phyloP scores from a whole-genome alignment of 2,113 vertebrate species.

The Pongo pygmaeus region DNA sequence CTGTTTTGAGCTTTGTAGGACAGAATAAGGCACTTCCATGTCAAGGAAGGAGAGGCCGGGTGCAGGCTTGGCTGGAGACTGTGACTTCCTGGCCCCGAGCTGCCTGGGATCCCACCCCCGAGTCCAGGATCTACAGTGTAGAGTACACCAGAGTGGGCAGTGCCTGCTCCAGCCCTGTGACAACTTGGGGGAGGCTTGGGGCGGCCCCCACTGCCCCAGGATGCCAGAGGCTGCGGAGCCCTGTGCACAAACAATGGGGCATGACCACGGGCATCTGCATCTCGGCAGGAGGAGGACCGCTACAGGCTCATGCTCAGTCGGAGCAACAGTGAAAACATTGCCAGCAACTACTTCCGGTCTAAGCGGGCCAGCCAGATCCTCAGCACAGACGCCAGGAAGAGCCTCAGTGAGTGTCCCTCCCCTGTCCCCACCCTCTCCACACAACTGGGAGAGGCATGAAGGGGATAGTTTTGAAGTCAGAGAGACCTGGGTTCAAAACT shows the following conservation, averaged over 20 bases:
- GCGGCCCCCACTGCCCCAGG: not conserved
- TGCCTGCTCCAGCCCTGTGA: not conserved
- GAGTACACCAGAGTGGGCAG: rapidly evolving
- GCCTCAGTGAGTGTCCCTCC: slow-evolving; percentile 70
- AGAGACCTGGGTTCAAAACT: not conserved
- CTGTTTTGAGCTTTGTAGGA: not conserved
- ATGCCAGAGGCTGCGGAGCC: not conserved
- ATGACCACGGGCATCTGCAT: rapidly evolving
- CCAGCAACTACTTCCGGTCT: slow-evolving; percentile 90
- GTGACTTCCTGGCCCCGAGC: not conserved
- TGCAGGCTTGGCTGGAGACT: not conserved
- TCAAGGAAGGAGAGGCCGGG: not conserved
- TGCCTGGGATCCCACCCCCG: not conserved
- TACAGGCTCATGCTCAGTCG: slow-evolving; percentile 90
- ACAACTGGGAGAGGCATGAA: not conserved
- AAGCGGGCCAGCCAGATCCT: slow-evolving; percentile 87
- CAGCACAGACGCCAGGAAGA: slow-evolving; percentile 76
- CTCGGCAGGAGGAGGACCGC: slow-evolving; percentile 87
- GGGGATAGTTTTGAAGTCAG: not conserved
- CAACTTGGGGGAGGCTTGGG: not conserved
- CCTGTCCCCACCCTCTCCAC: not conserved
- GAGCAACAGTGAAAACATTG: slow-evolving; percentile 89
- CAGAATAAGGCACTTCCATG: not conserved
- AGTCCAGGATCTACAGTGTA: not conserved
- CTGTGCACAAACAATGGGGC: not conserved